Conservation (phyloP, 2,888 invertebrate species). For the Sussaba pulchella region DNA sequence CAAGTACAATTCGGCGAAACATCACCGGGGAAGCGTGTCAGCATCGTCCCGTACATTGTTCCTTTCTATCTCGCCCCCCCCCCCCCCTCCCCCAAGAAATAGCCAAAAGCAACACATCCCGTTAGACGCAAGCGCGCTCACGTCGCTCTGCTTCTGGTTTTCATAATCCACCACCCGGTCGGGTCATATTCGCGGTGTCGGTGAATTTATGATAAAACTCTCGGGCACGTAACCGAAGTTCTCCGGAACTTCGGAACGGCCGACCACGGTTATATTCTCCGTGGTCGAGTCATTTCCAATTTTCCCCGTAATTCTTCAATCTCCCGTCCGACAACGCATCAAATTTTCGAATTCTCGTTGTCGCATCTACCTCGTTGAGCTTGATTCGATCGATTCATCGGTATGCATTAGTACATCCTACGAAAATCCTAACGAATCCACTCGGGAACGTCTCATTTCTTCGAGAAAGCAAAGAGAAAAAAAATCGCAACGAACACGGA, state of each 20-base stretch:
- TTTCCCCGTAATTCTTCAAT: not conserved
- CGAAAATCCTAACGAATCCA: not conserved
- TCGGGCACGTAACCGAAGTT: slow-evolving; percentile 34
- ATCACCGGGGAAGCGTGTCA: slow-evolving; percentile 8
- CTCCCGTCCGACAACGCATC: not conserved
- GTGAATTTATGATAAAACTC: slow-evolving; percentile 56
- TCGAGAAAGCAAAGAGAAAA: not conserved
- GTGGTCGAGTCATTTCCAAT: not conserved
- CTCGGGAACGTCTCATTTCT: not conserved
- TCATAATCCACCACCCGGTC: slow-evolving; percentile 21
- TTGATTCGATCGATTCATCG: slow-evolving; percentile 6
- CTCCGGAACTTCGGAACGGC: slow-evolving; percentile 27
- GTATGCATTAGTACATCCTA: slow-evolving; percentile 7
- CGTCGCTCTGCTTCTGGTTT: slow-evolving; percentile 12
- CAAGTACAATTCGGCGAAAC: slow-evolving; percentile 24
- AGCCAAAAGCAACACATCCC: too few relatives aligned
- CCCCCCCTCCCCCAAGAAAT: too few relatives aligned
- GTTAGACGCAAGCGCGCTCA: too few relatives aligned
- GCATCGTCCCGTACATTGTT: slow-evolving; percentile 1
- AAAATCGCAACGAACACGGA: slow-evolving; percentile 1
- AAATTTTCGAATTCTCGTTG: not conserved
- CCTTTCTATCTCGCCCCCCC: too few relatives aligned
- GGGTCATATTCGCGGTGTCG: slow-evolving; percentile 29
- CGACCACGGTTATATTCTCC: not conserved
- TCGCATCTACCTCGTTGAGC: not conserved